phyloP scores from a whole-genome alignment of 2,888 invertebrate species.

The Chloromyia formosa region DNA sequence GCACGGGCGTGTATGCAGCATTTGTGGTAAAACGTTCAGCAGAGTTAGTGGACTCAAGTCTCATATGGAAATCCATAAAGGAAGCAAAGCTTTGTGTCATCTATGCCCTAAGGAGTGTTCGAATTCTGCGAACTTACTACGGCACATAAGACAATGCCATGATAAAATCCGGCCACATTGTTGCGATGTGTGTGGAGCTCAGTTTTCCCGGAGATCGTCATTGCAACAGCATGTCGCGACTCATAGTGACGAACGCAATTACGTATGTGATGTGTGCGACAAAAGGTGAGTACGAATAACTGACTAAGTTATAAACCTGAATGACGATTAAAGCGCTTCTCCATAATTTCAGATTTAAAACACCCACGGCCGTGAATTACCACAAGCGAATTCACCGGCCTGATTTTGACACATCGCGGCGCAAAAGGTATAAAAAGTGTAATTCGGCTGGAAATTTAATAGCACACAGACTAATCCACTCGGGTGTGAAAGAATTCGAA shows the following conservation, averaged over 20 bases:
- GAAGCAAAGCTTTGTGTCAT: constrained; percentile 39
- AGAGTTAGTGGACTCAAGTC: constrained; percentile 40
- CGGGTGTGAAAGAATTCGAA: too few species aligned
- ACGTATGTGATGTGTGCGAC: too few species aligned
- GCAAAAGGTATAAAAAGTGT: too few species aligned
- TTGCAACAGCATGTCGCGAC: constrained; percentile 44
- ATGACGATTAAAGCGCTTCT: too few species aligned
- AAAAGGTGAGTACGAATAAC: constrained; percentile 47
- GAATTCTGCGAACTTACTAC: constrained; percentile 46
- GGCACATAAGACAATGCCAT: constrained; percentile 46
- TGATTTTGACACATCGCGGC: too few species aligned
- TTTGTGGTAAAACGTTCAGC: constrained; percentile 44
- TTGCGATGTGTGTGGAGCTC: constrained; percentile 43
- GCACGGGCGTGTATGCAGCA: constrained; percentile 36
- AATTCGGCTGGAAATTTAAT: too few species aligned
- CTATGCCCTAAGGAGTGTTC: constrained; percentile 43
- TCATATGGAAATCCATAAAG: constrained; percentile 41
- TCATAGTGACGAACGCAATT: constrained; percentile 40
- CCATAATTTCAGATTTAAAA: too few species aligned
- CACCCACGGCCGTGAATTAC: too few species aligned
- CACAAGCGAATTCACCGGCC: too few species aligned
- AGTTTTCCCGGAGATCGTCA: constrained; percentile 34
- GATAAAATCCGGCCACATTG: constrained; percentile 18
- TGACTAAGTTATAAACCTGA: too few species aligned
- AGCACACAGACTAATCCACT: too few species aligned